A percentile compares a stretch with the other conserved stretches of the same genome.
Conservation (phyloP, 2,888 invertebrate species). For the Malacosoma neustria region DNA sequence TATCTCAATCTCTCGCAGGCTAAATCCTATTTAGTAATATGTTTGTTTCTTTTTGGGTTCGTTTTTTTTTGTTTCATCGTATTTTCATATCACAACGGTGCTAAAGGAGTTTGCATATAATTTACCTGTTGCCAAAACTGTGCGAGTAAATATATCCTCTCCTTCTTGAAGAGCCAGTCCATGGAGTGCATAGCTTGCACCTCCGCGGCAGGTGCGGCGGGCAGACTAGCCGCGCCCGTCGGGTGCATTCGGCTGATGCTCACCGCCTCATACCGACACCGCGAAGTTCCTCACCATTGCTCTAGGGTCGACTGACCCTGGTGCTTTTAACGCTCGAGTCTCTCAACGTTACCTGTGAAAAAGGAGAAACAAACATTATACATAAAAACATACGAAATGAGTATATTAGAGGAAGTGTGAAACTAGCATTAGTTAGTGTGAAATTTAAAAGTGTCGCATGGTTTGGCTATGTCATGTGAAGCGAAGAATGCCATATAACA, state of each 20-base stretch:
- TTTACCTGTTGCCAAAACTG: conserved; percentile 98
- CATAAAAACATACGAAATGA: too few relatives aligned
- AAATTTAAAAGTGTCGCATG: too few relatives aligned
- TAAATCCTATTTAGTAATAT: too few relatives aligned
- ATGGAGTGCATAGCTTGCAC: conserved; percentile 95
- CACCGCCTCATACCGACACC: conserved; percentile 48
- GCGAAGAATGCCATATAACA: too few relatives aligned
- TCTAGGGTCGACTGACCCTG: conserved; percentile 1
- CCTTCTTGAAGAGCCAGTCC: conserved; percentile 98
- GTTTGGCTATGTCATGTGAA: too few relatives aligned
- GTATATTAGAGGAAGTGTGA: too few relatives aligned
- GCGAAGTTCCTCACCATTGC: conserved; percentile 28
- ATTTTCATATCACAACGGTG: too few relatives aligned
- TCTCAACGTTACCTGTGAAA: background rate
- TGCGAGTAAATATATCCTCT: conserved; percentile 93
- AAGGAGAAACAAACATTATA: background rate
- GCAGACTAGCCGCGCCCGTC: conserved; percentile 81
- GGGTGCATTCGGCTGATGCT: conserved; percentile 81
- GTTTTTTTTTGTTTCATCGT: too few relatives aligned
- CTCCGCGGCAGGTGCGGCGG: conserved; percentile 91
- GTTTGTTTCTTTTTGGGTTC: too few relatives aligned
- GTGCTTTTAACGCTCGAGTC: background rate
- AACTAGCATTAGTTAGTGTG: too few relatives aligned
- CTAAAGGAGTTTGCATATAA: too few relatives aligned
- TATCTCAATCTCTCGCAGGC: too few relatives aligned